A percentile compares a stretch with the other conserved stretches of the same genome.
These are phyloP conservation scores for Agrotis exclamationis DNA, from an alignment of 2,888 invertebrate genomes.

Conservation along the genomic window DNA sequence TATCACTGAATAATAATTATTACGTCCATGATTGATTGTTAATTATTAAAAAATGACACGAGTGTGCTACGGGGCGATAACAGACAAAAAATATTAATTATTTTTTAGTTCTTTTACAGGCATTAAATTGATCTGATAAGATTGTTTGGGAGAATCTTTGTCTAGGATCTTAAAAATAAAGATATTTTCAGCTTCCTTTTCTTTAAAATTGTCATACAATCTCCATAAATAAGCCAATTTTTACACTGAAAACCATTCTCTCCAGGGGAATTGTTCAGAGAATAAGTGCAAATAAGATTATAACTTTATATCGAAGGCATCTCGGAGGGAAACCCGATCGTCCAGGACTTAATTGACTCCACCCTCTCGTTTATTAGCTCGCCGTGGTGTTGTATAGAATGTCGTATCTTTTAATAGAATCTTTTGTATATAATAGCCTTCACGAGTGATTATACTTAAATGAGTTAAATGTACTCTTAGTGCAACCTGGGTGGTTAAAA, in stretches of 20 bases:
- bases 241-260: conserved; percentile 31
- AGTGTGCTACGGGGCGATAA: neutral
- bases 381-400: conserved; percentile 21
- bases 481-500: neutral
- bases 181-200: neutral
- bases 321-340: conserved; percentile 32
- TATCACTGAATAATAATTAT: neutral
- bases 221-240: conserved; percentile 12
- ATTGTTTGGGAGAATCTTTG: neutral
- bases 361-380: conserved; percentile 23
- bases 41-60: neutral
- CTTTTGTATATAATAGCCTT: conserved; percentile 10
- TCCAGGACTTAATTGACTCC: conserved; percentile 21
- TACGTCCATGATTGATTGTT: neutral
- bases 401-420: conserved; percentile 42
- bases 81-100: neutral
- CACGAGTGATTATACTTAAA: neutral
- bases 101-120: neutral
- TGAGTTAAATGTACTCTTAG: neutral
- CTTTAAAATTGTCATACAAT: too few species aligned
- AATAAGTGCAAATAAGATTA: conserved; percentile 58
- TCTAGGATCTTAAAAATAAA: neutral
- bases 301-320: conserved; percentile 51
- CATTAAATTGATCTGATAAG: neutral
- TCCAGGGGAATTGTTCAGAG: conserved; percentile 29